These are phyloP conservation scores for Ephydatia muelleri DNA, from an alignment of 37 sponge, comb jelly and placozoan species.

Conservation along the genomic window DNA sequence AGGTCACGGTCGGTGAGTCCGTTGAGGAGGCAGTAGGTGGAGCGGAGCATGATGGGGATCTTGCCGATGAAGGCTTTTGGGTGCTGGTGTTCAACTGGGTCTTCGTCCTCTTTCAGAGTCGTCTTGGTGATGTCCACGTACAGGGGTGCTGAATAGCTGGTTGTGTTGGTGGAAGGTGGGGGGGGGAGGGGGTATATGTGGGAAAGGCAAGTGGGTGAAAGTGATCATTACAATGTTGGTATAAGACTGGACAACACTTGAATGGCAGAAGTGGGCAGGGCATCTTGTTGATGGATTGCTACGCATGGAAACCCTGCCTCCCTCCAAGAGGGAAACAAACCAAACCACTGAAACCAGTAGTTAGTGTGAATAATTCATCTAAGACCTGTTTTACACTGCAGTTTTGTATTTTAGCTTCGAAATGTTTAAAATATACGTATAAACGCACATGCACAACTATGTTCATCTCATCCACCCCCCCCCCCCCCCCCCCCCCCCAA, in stretches of 20 bases:
- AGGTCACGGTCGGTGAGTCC: constrained; percentile 95
- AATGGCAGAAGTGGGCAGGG: not conserved
- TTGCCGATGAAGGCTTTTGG: constrained; percentile 96
- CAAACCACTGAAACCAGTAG: too few species aligned
- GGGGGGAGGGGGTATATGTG: not conserved
- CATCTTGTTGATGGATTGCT: too few species aligned
- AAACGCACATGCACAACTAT: too few species aligned
- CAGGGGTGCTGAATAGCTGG: constrained; percentile 91
- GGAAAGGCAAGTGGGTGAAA: not conserved
- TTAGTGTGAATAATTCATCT: too few species aligned
- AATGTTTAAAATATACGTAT: too few species aligned
- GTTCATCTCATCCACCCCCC: not conserved
- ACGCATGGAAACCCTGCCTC: too few species aligned
- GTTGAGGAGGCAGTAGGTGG: constrained; percentile 95
- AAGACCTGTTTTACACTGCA: too few species aligned
- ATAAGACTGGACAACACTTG: too few species aligned
- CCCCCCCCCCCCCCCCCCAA: not conserved
- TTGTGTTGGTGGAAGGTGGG: not conserved
- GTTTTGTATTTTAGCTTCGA: too few species aligned
- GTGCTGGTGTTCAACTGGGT: constrained; percentile 67
- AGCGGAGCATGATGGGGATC: constrained; percentile 99
- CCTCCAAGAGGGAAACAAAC: too few species aligned
- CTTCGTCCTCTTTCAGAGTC: constrained; percentile 61
- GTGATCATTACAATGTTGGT: too few species aligned
- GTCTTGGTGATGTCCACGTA: constrained; percentile 98